Evolutionary conservation across 2,797 vertebrate species (phyloP), one percentile per base, ranked within the genome.

Genomic region (Gobionotothen gibberifrons): DNA sequence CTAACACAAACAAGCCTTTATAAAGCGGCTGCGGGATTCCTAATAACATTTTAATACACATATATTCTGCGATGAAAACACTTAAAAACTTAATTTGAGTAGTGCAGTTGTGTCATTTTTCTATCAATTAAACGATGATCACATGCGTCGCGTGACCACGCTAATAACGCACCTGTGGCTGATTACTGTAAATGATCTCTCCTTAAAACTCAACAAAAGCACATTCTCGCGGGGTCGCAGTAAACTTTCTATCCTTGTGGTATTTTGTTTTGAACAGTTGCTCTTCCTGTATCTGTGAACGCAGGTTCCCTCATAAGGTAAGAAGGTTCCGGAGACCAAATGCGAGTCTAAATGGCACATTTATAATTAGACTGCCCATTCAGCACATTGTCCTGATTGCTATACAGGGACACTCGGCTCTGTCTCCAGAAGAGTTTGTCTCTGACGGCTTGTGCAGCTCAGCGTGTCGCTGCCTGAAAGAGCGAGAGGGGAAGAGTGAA

Each of bases 321-420:
- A 99, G 95, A 93, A 95, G 96, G 96, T 96, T 94, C 94, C 94
- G 95, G 95, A 94, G 94, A 95, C 94, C 95, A 73, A 96, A 94
- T 92, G 95, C 93, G 90, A 94, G 96, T 95, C 96, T 94, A 97
- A 97, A 98, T 97, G 97, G 96, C 96, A 99, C 97, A 97, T 97
- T 96, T 99, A 99, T 98, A 97, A 99, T 99, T 99, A 99, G 98
- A 97, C 95, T 97, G 97, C 94, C 95, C 95, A 97, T 97, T 99
- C 98, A 99, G 98, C 98, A 98, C 96, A 98, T 97, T 96, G 95
- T 96, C 95, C 95, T 93, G 94, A 93, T 92, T 91, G 95, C 96
- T 96, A 95, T 95, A 95, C 96, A 95, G 95, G 95, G 96, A 95
- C 95, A 90, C 94, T 92, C 92, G 90, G 93, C 93, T 93, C 92